Evolutionary conservation across 2,888 invertebrate species (phyloP).

Genomic region (Tachina grossa): DNA sequence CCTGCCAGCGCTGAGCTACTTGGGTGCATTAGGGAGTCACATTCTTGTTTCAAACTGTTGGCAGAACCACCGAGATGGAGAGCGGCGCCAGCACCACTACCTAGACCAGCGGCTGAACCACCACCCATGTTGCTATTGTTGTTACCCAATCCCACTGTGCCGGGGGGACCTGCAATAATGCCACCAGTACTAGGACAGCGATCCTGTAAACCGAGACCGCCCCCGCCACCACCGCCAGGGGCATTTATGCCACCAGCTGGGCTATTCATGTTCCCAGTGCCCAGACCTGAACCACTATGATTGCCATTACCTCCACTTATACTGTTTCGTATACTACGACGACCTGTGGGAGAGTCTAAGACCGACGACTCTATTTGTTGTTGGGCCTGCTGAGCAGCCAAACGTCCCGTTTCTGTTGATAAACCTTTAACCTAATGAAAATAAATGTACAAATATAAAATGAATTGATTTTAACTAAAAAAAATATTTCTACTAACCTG

Average conservation of each 20-base stretch:
- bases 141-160: slow-evolving; percentile 78
- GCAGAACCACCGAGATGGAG: slow-evolving; percentile 77
- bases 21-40: slow-evolving; percentile 82
- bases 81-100: slow-evolving; percentile 76
- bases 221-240: slow-evolving; percentile 76
- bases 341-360: slow-evolving; percentile 82
- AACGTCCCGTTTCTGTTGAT: slow-evolving; percentile 88
- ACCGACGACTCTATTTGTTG: slow-evolving; percentile 80
- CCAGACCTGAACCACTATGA: slow-evolving; percentile 78
- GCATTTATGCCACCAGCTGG: slow-evolving; percentile 72
- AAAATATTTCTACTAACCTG: slow-evolving; percentile 85
- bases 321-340: slow-evolving; percentile 82
- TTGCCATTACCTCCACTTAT: slow-evolving; percentile 80
- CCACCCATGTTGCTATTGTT: slow-evolving; percentile 80
- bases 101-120: slow-evolving; percentile 72
- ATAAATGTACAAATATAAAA: too few species aligned
- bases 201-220: slow-evolving; percentile 64
- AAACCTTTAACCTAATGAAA: slow-evolving; percentile 87
- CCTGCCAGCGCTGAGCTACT: slow-evolving; percentile 79
- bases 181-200: slow-evolving; percentile 69
- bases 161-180: slow-evolving; percentile 65
- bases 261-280: slow-evolving; percentile 70
- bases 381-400: slow-evolving; percentile 83
- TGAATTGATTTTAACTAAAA: too few species aligned
- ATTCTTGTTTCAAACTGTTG: slow-evolving; percentile 82